A percentile compares a stretch with the other conserved stretches of the same genome.
These are phyloP conservation scores for Strix uralensis DNA, from an alignment of 2,113 vertebrate species.

Conservation along the genomic window DNA sequence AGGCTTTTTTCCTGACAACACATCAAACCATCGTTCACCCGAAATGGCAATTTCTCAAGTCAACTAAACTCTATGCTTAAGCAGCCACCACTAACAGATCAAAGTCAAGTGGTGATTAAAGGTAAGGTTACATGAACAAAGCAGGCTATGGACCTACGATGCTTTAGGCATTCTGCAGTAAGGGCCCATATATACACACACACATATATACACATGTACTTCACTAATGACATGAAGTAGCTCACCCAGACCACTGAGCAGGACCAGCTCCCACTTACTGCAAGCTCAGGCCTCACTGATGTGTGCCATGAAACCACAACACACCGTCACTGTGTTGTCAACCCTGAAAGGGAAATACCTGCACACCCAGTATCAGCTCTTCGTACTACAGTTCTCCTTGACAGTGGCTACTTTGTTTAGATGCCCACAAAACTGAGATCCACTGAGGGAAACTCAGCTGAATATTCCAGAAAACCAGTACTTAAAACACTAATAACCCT, in stretches of 20 bases:
- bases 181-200: background rate
- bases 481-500: background rate
- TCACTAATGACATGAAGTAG: background rate
- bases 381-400: background rate
- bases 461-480: background rate
- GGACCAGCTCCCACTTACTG: background rate
- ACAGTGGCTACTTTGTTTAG: background rate
- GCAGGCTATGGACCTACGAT: background rate
- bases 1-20: background rate
- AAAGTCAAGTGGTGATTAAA: background rate
- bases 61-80: background rate
- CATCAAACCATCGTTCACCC: background rate
- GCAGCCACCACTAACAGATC: background rate
- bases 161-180: background rate
- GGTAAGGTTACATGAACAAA: background rate
- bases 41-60: background rate
- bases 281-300: background rate
- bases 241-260: background rate
- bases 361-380: background rate
- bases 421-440: background rate
- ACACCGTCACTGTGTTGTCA: background rate
- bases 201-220: rapidly evolving
- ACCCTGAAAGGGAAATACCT: background rate
- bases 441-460: background rate
- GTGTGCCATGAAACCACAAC: background rate